phyloP scores from a whole-genome alignment of 2,888 invertebrate genomes.

The Drosophila meridionalis region DNA sequence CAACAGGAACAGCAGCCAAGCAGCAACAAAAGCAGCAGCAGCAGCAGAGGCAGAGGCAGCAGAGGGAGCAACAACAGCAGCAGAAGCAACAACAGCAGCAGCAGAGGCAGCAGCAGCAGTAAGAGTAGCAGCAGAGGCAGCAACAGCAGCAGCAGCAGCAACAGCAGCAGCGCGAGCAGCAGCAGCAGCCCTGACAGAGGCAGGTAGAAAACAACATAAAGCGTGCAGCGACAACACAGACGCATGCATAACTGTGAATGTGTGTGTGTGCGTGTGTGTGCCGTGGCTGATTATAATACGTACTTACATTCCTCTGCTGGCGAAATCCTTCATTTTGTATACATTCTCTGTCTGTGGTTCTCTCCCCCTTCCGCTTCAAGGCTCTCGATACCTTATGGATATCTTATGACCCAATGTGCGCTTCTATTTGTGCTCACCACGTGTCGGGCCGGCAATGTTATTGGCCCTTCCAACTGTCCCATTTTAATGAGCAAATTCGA shows the following conservation, averaged over 20 bases:
- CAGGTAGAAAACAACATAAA: slow-evolving; percentile 51
- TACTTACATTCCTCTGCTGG: slow-evolving; percentile 30
- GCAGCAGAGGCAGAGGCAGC: slow-evolving; percentile 4
- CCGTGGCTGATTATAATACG: slow-evolving; percentile 49
- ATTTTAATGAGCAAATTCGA: slow-evolving; percentile 78
- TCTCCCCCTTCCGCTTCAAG: slow-evolving; percentile 31
- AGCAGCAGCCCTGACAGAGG: slow-evolving; percentile 17
- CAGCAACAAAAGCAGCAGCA: slow-evolving; percentile 16
- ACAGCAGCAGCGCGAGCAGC: slow-evolving; percentile 3
- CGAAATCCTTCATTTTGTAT: slow-evolving; percentile 47
- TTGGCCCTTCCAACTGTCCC: slow-evolving; percentile 49
- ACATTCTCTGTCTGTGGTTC: slow-evolving; percentile 1
- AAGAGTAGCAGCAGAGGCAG: slow-evolving; percentile 40
- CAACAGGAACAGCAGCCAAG: slow-evolving; percentile 20
- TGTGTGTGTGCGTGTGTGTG: neutral
- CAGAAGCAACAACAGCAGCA: slow-evolving; percentile 30
- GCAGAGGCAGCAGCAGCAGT: slow-evolving; percentile 13
- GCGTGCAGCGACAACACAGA: slow-evolving; percentile 23
- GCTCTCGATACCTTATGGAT: slow-evolving; percentile 46
- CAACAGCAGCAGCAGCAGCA: slow-evolving; percentile 21
- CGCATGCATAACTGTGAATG: slow-evolving; percentile 15
- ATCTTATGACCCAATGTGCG: slow-evolving; percentile 4
- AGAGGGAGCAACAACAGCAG: slow-evolving; percentile 6
- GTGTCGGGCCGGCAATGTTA: slow-evolving; percentile 24
- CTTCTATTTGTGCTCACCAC: slow-evolving; percentile 9